Evolutionary conservation across 2,113 vertebrate genomes (phyloP).

Genomic region (Hypomesus transpacificus): DNA sequence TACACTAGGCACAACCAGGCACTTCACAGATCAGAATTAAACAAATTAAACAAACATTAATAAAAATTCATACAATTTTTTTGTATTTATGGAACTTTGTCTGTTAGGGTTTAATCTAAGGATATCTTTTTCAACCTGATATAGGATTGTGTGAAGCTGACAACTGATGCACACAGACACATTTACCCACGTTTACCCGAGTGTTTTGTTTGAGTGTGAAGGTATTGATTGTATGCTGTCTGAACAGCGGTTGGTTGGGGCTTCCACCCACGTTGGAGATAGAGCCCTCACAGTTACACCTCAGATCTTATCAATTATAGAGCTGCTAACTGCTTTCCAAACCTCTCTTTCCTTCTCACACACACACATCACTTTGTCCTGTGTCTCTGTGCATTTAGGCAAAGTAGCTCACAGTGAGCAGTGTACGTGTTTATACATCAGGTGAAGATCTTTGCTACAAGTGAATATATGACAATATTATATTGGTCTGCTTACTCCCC

Average conservation of each 20-base stretch:
- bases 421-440: neutral
- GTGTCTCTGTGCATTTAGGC: constrained; percentile 18
- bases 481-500: neutral
- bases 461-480: neutral
- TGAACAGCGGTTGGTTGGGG: neutral
- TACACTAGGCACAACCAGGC: neutral
- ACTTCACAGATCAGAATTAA: neutral
- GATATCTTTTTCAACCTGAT: too few species aligned
- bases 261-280: neutral
- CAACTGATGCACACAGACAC: neutral
- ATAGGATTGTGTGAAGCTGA: neutral
- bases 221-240: constrained; percentile 4
- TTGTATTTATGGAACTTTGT: too few species aligned
- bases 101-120: too few species aligned
- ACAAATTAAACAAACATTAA: neutral
- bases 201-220: neutral
- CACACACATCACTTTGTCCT: too few species aligned
- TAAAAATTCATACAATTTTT: too few species aligned
- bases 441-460: neutral
- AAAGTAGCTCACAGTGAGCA: constrained; percentile 10
- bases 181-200: too few species aligned
- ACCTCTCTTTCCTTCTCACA: neutral
- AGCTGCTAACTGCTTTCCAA: constrained; percentile 7
- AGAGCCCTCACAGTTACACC: constrained; percentile 50
- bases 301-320: constrained; percentile 41